Evolutionary conservation across 2,888 invertebrate species (phyloP), one percentile per base, ranked within the genome.

Genomic region (Cecidostiba fungosa): DNA sequence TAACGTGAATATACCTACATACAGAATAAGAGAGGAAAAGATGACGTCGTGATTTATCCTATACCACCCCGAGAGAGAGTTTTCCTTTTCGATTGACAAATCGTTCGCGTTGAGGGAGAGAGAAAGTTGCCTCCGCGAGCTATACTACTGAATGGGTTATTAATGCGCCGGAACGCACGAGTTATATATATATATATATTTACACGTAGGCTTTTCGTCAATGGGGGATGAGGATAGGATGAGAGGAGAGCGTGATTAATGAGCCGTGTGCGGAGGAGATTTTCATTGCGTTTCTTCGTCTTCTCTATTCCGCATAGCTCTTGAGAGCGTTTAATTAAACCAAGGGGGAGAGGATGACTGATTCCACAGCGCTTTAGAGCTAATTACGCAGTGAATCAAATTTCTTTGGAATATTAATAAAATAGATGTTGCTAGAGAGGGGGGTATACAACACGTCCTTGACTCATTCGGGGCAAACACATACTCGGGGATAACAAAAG

Each of bases 81-180:
- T 47, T 73, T 73, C 8, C 47, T 23, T 47, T 73, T 73, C n/a
- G 73, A 43, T 47, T 73, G 73, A 73, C 73, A 36, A 73, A 73
- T 73, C 73, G 73, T 73, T 73, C n/a, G 43, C 12, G 0, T 16
- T 1, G 70, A 26, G 36, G 6, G 62, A n/a, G 16, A 26, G 16
- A 29, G 36, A 32, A 19, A 70, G 36, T 70, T 29, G 36, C n/a
- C 6, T 14, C n/a, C 29, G n/a, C n/a, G 54, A 19, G 54, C 2
- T n/a, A 3, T n/a, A 12, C 26, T 23, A 29, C 14, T 66, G 26
- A 66, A 66, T 66, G 29, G 66, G n/a, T 66, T 66, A 66, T 66
- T 66, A 66, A 66, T 66, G 66, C 16, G 66, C 4, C 12, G 43
- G 12, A 12, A 8, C n/a, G 6, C 16, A 23, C 3, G 16, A n/a